Conservation (phyloP, 2,888 invertebrate genomes). For the Ferrisia virgata region DNA sequence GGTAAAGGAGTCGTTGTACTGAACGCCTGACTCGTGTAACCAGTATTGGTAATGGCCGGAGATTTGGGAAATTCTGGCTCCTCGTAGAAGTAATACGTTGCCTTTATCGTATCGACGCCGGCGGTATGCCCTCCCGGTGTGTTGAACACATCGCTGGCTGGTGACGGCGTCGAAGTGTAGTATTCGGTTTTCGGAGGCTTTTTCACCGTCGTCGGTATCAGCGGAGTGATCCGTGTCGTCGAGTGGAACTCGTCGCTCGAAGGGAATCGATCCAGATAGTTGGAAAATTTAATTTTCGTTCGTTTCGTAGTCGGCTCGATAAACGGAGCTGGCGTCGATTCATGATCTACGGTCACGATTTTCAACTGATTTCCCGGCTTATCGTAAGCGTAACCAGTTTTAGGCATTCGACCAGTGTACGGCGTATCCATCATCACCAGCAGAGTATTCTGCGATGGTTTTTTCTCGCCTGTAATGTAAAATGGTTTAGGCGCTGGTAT, state of each 20-base stretch:
- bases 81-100: conserved; percentile 68
- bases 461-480: conserved; percentile 49
- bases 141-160: neutral
- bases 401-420: neutral
- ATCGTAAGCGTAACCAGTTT: conserved; percentile 47
- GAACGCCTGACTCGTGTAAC: neutral
- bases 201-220: conserved; percentile 55
- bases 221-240: conserved; percentile 34
- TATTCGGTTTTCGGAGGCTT: neutral
- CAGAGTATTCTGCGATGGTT: conserved; percentile 44
- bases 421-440: conserved; percentile 33
- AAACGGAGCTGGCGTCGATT: neutral
- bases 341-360: neutral
- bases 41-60: neutral
- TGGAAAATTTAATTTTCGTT: neutral
- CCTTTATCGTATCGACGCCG: conserved; percentile 49
- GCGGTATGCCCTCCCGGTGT: neutral
- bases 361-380: conserved; percentile 52
- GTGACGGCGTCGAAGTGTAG: neutral
- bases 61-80: conserved; percentile 53
- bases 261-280: conserved; percentile 6
- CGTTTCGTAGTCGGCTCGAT: neutral
- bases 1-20: conserved; percentile 22
- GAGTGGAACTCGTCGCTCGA: neutral
- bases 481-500: conserved; percentile 51